Evolutionary conservation across 2,888 invertebrate species (phyloP).

Genomic region (Keiferia lycopersicella): DNA sequence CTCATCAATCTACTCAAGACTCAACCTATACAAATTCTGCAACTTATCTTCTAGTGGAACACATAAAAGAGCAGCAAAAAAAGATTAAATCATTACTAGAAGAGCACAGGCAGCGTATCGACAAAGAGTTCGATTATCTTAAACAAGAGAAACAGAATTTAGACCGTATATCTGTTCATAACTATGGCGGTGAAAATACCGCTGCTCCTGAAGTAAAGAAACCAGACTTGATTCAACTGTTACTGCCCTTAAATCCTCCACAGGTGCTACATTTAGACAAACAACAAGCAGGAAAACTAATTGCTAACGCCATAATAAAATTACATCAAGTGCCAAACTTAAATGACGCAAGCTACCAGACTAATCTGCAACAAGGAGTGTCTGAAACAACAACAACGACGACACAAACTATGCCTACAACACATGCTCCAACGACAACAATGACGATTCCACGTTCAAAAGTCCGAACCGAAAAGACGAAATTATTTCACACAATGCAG

Average conservation of each 20-base stretch:
- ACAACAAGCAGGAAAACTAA: constrained; percentile 36
- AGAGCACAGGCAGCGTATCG: constrained; percentile 54
- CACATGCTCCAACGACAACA: constrained; percentile 19
- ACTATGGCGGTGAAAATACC: neutral
- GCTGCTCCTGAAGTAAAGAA: neutral
- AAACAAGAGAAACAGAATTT: constrained; percentile 53
- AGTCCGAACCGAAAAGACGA: constrained; percentile 32
- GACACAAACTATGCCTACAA: constrained; percentile 8
- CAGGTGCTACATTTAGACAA: constrained; percentile 35
- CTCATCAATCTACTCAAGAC: neutral
- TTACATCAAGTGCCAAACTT: constrained; percentile 26
- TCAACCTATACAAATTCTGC: neutral
- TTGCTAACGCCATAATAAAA: constrained; percentile 32
- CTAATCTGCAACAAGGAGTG: neutral
- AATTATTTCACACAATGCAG: constrained; percentile 48
- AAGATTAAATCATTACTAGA: constrained; percentile 52
- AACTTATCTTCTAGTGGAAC: constrained; percentile 31
- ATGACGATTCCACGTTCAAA: constrained; percentile 28
- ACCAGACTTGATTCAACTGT: constrained; percentile 36
- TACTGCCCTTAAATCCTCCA: constrained; percentile 36
- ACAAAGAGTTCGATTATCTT: constrained; percentile 53
- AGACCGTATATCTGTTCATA: constrained; percentile 38
- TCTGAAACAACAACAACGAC: neutral
- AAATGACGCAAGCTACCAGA: neutral
- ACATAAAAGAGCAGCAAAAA: constrained; percentile 44